Base-by-base conservation (phyloP, 2,113 vertebrate genomes). In the Eublepharis macularius region DNA sequence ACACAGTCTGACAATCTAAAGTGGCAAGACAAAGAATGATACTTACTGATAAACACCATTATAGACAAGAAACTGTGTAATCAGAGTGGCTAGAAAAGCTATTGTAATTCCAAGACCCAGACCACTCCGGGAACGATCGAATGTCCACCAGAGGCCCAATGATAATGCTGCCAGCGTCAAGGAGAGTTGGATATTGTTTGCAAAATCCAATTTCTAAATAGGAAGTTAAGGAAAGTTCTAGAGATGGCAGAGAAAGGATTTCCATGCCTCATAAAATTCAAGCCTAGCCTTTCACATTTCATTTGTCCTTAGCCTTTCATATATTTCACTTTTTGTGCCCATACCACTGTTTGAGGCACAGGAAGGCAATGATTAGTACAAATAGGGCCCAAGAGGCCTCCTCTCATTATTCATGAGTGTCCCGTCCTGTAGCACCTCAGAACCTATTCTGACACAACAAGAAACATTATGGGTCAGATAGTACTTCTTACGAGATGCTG, bases 21-120 rank as follows among this genome's bases (percentile, higher is more conserved):
- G n/a, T 11, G 10, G 16, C 81, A 2, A 89, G 21, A 1, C 66
- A 29, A 16, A 87, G 68, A 79, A 86, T 84, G 12, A 9, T 29
- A 96, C 97, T 97, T 95, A 97, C 97, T 97, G 97, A 91, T 97
- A 97, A 90, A 97, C 96, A 41, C 97, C 97, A 63, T 97, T 97
- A 90, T 97, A 97, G 83, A 97, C 97, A 63, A 97, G 96, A 63
- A 97, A 96, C 91, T 97, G 97, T 0, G 97, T 96, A 93, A 97
- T 96, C 45, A 97, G 94, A 0, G 97, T 97, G 79, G 97, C 97
- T 66, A 97, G 95, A 91, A 97, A 96, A 45, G 97, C 97, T 84
- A 97, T 95, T 63, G 97, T 97, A 91, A 97, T 96, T 34, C 97
- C 97, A n/a, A 97, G 97, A 4, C 97, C 97, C 3, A 97, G 96